Base-by-base conservation (phyloP, 2,113 vertebrate species). In the Epinephelus cyanopodus region DNA sequence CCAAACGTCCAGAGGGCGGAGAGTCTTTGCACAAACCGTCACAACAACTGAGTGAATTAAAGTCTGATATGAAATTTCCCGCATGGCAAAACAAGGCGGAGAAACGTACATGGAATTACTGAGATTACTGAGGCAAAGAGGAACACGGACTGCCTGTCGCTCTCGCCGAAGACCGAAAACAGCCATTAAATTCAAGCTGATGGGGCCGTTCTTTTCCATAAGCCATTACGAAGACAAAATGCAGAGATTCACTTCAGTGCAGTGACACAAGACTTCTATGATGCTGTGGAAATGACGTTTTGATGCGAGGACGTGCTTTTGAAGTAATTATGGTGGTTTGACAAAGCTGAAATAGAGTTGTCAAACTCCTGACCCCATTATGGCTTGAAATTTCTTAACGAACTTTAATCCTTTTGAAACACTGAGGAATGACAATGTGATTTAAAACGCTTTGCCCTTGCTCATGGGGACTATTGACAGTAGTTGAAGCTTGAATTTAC, bases 291-390 rank as follows among this genome's bases (percentile, higher is more conserved):
- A 81, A 69, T 58, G 63, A 84, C 19, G 53, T 74, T 63, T 68
- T 53, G 82, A 85, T 66, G 52, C 2, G 12, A 60, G 63, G 63
- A 82, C 74, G 56, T 69, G 83, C 65, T 74, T 86, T 86, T 86
- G 47, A 84, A 77, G 84, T 81, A 79, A 90, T 92, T 86, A 88
- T 37, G n/a, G 18, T 39, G 25, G 53, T 69, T 58, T 81, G 81
- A 89, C 77, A 78, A 83, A 65, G 81, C 62, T 54, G 79, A 81
- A 90, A 91, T 86, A 23, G 86, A 86, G 81, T 71, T 92, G 87
- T 88, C 83, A 84, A 75, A 78, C 81, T 62, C 33, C 75, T 83
- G 90, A 86, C 83, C 87, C 69, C 71, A 79, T 86, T 78, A 84
- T 53, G 42, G 52, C 65, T 45, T 63, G 33, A 42, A 37, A 64